A percentile compares a stretch with the other conserved stretches of the same genome.
Conservation (phyloP, 2,113 vertebrate genomes). For the Todiramphus saurophagus region DNA sequence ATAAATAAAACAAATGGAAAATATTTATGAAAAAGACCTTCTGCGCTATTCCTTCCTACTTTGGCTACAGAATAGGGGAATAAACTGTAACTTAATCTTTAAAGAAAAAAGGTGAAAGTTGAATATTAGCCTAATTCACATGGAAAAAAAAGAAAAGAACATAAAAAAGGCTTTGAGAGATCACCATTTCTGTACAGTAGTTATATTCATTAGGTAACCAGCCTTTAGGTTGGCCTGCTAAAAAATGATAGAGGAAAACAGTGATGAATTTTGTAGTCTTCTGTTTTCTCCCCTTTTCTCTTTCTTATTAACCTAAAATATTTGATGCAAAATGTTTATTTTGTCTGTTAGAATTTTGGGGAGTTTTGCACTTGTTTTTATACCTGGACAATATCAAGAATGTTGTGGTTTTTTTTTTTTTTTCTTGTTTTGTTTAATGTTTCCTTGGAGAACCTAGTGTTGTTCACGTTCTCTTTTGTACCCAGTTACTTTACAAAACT, state of each 20-base stretch:
- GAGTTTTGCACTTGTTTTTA: neutral
- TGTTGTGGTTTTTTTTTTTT: neutral
- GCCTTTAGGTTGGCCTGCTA: neutral
- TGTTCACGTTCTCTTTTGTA: neutral
- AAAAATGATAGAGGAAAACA: neutral
- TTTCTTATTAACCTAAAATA: neutral
- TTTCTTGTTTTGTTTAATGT: neutral
- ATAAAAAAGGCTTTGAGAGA: neutral
- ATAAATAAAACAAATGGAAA: neutral
- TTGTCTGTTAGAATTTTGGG: neutral
- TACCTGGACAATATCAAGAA: neutral
- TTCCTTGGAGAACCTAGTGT: neutral
- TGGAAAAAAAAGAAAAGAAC: neutral
- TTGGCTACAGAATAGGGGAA: neutral
- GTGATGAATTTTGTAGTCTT: neutral
- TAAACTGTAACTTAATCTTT: neutral
- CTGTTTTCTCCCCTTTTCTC: neutral
- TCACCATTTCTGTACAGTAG: neutral
- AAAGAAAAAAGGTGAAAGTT: neutral
- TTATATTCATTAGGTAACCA: neutral
- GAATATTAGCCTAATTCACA: neutral
- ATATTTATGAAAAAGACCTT: neutral
- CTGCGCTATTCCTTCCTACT: neutral
- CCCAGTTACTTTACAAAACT: neutral
- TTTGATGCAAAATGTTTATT: neutral